Evolutionary conservation across 2,888 invertebrate species (phyloP).

Genomic region (Hesperia comma): DNA sequence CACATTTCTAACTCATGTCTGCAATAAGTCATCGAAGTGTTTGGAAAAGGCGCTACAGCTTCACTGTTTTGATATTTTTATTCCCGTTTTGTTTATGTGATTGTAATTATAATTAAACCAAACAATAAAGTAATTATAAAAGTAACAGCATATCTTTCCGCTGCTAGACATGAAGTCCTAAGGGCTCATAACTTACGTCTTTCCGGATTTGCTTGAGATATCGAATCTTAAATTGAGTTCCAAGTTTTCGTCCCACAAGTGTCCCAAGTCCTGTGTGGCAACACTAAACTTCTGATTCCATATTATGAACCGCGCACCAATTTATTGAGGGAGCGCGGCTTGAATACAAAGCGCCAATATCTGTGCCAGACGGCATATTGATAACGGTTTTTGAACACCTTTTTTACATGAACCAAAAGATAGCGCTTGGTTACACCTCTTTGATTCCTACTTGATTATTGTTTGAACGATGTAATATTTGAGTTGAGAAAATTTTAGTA

Average conservation of each 20-base stretch:
- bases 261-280: slow-evolving; percentile 2
- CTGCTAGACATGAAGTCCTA: too few relatives aligned
- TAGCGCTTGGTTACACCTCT: neutral
- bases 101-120: too few relatives aligned
- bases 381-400: slow-evolving; percentile 34
- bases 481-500: neutral
- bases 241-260: slow-evolving; percentile 15
- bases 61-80: too few relatives aligned
- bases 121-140: too few relatives aligned
- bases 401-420: slow-evolving; percentile 21
- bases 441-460: slow-evolving; percentile 7
- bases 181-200: too few relatives aligned
- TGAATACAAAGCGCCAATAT: slow-evolving; percentile 51
- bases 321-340: slow-evolving; percentile 54
- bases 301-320: slow-evolving; percentile 55
- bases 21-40: too few relatives aligned
- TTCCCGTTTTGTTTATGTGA: too few relatives aligned
- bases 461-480: slow-evolving; percentile 4
- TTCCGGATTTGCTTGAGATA: neutral
- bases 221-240: neutral
- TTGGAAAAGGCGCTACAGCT: too few relatives aligned
- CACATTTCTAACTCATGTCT: too few relatives aligned
- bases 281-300: slow-evolving; percentile 48
- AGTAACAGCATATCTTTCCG: too few relatives aligned
- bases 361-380: slow-evolving; percentile 33